These are phyloP conservation scores for Hydraecia micacea DNA, from an alignment of 2,888 invertebrate genomes.

Conservation along the genomic window DNA sequence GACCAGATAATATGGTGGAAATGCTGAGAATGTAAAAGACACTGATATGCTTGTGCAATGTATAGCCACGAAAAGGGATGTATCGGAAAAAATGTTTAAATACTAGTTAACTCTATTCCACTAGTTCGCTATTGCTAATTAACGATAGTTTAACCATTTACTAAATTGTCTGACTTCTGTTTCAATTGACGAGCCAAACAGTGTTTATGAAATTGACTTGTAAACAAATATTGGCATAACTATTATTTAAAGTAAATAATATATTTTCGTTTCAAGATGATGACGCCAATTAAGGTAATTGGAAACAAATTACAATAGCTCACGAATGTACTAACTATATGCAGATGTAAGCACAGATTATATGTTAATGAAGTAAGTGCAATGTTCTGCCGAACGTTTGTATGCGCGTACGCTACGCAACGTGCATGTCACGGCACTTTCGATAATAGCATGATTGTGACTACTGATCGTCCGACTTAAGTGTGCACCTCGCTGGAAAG, in stretches of 20 bases:
- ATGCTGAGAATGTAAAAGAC: background rate
- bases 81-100: background rate
- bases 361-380: slow-evolving; percentile 41
- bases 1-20: background rate
- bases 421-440: slow-evolving; percentile 57
- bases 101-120: background rate
- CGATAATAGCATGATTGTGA: slow-evolving; percentile 64
- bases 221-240: background rate
- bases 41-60: background rate
- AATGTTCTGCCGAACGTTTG: slow-evolving; percentile 19
- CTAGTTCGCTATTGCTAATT: background rate
- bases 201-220: background rate
- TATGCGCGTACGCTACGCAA: slow-evolving; percentile 19
- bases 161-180: background rate
- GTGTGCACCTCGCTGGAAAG: too few species aligned
- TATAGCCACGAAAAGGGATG: too few species aligned
- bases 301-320: slow-evolving; percentile 36
- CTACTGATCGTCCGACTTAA: too few species aligned
- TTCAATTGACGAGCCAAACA: background rate
- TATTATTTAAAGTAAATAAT: background rate
- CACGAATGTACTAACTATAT: slow-evolving; percentile 24
- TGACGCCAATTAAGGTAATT: slow-evolving; percentile 27
- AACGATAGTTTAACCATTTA: background rate
- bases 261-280: background rate
- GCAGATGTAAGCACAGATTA: slow-evolving; percentile 46